A percentile compares a stretch with the other conserved stretches of the same genome.
These are phyloP conservation scores for Phengaris arion DNA, from an alignment of 2,888 invertebrate genomes.

Conservation along the genomic window DNA sequence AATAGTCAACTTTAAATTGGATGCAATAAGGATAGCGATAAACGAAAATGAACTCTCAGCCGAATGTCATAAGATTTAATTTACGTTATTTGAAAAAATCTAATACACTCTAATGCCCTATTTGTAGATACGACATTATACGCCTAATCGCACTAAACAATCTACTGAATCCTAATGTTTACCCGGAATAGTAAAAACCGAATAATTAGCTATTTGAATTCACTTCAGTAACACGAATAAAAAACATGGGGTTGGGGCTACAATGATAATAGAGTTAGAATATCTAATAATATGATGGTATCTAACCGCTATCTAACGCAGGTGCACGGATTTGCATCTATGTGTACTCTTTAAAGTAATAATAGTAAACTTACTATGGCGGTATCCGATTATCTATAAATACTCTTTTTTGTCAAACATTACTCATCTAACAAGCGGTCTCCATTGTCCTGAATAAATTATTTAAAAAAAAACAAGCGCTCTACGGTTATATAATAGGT, in stretches of 20 bases:
- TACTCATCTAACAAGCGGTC: not conserved
- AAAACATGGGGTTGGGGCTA: slow-evolving; percentile 41
- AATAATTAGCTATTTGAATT: slow-evolving; percentile 37
- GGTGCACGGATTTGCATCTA: slow-evolving; percentile 51
- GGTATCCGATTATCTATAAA: not conserved
- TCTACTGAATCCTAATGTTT: slow-evolving; percentile 11
- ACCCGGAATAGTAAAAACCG: slow-evolving; percentile 24
- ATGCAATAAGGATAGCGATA: not conserved
- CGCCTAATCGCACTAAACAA: slow-evolving; percentile 20
- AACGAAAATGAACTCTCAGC: not conserved
- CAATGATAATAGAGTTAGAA: slow-evolving; percentile 54
- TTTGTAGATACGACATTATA: not conserved
- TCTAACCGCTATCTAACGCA: slow-evolving; percentile 44
- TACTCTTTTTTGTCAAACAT: slow-evolving; percentile 27
- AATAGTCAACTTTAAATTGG: not conserved
- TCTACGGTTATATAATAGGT: too few relatives aligned
- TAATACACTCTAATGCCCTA: slow-evolving; percentile 11
- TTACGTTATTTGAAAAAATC: not conserved
- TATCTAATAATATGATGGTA: slow-evolving; percentile 40
- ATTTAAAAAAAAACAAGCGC: not conserved
- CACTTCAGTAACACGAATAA: slow-evolving; percentile 37
- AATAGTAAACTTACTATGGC: slow-evolving; percentile 34
- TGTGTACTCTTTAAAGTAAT: too few relatives aligned
- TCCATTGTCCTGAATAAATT: not conserved
- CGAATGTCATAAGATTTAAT: not conserved